A percentile compares a stretch with the other conserved stretches of the same genome.
These are phyloP conservation scores for Gymnarchus niloticus DNA, from an alignment of 2,113 vertebrate genomes.

Conservation along the genomic window DNA sequence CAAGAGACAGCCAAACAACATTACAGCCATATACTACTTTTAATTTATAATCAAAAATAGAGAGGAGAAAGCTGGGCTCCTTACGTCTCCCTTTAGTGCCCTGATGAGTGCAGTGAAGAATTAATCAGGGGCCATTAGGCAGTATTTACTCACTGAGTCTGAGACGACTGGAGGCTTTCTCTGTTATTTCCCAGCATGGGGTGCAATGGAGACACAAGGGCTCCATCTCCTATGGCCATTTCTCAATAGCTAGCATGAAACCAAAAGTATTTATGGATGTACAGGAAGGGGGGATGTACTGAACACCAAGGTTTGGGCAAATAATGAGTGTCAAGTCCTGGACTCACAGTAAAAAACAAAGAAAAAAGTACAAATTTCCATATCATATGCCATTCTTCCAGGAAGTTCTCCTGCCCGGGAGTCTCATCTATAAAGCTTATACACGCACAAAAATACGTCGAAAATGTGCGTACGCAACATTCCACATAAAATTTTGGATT, in stretches of 20 bases:
- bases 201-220: not conserved
- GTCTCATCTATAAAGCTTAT: too few species aligned
- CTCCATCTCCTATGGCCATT: not conserved
- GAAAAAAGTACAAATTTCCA: not conserved
- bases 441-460: too few species aligned
- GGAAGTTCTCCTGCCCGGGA: too few species aligned
- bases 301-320: not conserved
- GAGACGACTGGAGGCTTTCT: constrained; percentile 42
- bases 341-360: not conserved
- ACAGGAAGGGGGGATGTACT: not conserved
- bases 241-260: constrained; percentile 10
- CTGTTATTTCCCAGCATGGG: constrained; percentile 38
- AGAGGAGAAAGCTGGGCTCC: constrained; percentile 74
- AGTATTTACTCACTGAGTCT: constrained; percentile 71
- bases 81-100: constrained; percentile 91
- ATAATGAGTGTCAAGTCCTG: not conserved
- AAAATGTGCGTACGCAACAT: too few species aligned
- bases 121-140: constrained; percentile 99
- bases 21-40: constrained; percentile 91
- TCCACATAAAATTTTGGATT: too few species aligned
- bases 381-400: too few species aligned
- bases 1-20: constrained; percentile 85
- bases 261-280: not conserved
- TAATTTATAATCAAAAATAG: constrained; percentile 95
- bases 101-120: constrained; percentile 98